Percentiles rank a stretch among this genome's conserved stretches.
Evolutionary conservation across 1,140 invertebrate species (phyloP).

Genomic region (Babylonia areolata): DNA sequence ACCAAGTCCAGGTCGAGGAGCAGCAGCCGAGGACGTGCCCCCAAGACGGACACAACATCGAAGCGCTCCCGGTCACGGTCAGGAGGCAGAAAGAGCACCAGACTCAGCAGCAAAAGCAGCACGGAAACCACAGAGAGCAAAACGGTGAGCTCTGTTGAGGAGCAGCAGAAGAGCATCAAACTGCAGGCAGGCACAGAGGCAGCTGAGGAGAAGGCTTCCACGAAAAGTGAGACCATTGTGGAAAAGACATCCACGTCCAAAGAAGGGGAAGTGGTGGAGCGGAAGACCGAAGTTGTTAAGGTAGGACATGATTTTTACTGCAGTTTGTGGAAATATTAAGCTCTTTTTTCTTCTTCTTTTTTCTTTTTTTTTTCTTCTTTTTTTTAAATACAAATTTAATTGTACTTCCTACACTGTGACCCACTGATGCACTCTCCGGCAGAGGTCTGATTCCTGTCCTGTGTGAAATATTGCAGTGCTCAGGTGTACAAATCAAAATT

Average conservation of each 20-base stretch:
- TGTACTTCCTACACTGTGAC: no score
- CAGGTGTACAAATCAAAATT: no score
- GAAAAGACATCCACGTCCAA: constrained; percentile 29
- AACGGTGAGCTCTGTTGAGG: constrained; percentile 15
- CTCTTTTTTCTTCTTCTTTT: no score
- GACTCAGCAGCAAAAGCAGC: neutral
- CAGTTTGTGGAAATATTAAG: no score
- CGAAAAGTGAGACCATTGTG: constrained; percentile 25
- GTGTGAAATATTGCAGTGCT: no score
- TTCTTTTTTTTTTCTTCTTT: no score
- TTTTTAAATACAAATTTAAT: no score
- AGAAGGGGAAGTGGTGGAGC: neutral
- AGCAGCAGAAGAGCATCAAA: constrained; percentile 22
- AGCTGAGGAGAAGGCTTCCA: neutral
- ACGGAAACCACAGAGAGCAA: neutral
- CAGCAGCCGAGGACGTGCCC: constrained; percentile 6
- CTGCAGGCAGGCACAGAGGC: neutral
- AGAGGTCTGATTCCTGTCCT: no score
- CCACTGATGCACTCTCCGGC: no score
- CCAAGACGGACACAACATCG: constrained; percentile 13
- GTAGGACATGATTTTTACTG: neutral
- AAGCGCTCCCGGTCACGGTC: constrained; percentile 53
- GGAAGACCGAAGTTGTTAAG: constrained; percentile 9
- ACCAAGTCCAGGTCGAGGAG: constrained; percentile 7
- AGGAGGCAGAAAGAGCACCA: constrained; percentile 44